A percentile compares a stretch with the other conserved stretches of the same genome.
Evolutionary conservation across 1,140 invertebrate species (phyloP).

Genomic region (Temnothorax longispinosus): DNA sequence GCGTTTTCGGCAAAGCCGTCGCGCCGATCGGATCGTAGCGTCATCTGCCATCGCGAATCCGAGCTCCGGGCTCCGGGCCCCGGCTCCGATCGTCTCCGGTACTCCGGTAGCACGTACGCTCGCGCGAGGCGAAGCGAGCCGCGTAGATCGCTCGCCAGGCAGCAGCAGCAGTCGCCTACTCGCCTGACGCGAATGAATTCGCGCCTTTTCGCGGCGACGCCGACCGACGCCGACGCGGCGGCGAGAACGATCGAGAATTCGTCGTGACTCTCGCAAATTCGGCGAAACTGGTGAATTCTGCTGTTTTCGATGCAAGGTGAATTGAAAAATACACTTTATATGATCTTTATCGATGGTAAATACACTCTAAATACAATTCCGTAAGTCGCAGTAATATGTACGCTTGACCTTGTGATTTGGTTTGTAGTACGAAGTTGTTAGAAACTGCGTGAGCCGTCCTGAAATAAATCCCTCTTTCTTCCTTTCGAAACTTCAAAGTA

Average conservation of each 20-base stretch:
- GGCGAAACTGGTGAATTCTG: neutral
- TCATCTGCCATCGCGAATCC: conserved; percentile 64
- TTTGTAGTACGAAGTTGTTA: neutral
- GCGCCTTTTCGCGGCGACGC: too few relatives aligned
- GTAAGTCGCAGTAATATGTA: neutral
- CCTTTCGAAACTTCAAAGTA: too few relatives aligned
- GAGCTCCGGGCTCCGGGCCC: too few relatives aligned
- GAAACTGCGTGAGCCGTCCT: too few relatives aligned
- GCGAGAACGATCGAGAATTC: neutral
- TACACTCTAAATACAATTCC: neutral
- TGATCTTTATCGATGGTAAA: neutral
- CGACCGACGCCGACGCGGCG: too few relatives aligned
- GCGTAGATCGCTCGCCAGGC: conserved; percentile 19
- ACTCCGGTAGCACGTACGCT: neutral
- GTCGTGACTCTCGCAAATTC: neutral
- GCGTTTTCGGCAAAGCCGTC: conserved; percentile 59
- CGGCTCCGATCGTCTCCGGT: too few relatives aligned
- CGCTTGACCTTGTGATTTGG: neutral
- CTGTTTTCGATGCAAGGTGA: neutral
- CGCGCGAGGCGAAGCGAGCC: neutral
- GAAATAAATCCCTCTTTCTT: too few relatives aligned
- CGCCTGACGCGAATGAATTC: neutral
- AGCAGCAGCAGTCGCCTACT: conserved; percentile 20
- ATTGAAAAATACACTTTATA: neutral
- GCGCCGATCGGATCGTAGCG: conserved; percentile 46